Conservation (phyloP, 2,797 vertebrate species). For the Adrianichthys oophorus region DNA sequence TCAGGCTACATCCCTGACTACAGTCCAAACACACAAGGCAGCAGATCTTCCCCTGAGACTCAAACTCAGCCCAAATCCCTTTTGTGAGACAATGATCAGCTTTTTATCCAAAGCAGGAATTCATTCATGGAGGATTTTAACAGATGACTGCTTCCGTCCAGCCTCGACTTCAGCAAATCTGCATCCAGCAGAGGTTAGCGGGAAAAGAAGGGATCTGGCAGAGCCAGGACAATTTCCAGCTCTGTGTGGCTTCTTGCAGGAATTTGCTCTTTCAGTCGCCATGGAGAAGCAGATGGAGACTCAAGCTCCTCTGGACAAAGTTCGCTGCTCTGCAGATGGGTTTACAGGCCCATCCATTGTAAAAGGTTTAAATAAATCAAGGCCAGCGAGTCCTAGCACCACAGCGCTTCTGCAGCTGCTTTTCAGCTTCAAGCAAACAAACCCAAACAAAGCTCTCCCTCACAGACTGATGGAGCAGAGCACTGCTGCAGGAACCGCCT, state of each 20-base stretch:
- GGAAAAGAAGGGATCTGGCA: slow-evolving; percentile 43
- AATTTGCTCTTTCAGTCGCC: slow-evolving; percentile 75
- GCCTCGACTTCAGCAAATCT: slow-evolving; percentile 18
- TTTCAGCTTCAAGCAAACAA: slow-evolving; percentile 61
- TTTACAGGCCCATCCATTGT: slow-evolving; percentile 74
- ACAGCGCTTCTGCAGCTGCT: slow-evolving; percentile 43
- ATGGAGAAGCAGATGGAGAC: slow-evolving; percentile 72
- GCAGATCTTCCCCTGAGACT: too few species aligned
- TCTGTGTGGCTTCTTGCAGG: slow-evolving; percentile 63
- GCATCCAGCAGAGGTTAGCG: slow-evolving; percentile 52
- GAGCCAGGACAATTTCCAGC: slow-evolving; percentile 52
- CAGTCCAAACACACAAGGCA: too few species aligned
- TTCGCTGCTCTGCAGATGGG: slow-evolving; percentile 66
- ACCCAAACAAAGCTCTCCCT: slow-evolving; percentile 61
- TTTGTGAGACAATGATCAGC: too few species aligned
- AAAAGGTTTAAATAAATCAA: slow-evolving; percentile 79
- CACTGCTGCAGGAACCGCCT: slow-evolving; percentile 51
- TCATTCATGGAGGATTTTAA: too few species aligned
- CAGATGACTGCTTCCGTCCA: too few species aligned
- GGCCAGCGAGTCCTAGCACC: slow-evolving; percentile 56
- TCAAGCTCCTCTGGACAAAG: slow-evolving; percentile 76
- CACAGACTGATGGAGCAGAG: slow-evolving; percentile 42
- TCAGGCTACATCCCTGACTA: too few species aligned
- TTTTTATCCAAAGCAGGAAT: too few species aligned
- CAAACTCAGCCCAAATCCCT: too few species aligned